Evolutionary conservation across 2,797 vertebrate genomes (phyloP).

Genomic region (Dryobates pubescens): DNA sequence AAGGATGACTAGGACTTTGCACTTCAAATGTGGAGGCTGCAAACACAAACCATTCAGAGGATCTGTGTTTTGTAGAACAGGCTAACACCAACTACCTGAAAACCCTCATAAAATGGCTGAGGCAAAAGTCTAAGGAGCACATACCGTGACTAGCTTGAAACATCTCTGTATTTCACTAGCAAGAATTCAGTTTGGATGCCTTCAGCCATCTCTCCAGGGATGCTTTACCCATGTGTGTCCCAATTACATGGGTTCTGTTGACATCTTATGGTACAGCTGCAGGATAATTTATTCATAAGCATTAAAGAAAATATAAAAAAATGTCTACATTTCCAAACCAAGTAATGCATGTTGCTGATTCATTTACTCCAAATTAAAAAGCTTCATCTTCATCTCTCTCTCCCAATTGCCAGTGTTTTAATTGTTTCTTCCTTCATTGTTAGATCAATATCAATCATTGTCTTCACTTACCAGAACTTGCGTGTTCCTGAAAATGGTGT

Average conservation of each 20-base stretch:
- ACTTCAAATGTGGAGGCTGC: not conserved
- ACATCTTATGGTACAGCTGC: not conserved
- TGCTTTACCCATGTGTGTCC: not conserved
- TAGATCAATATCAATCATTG: slow-evolving; percentile 49
- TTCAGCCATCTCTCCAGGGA: not conserved
- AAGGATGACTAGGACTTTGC: not conserved
- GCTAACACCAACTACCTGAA: not conserved
- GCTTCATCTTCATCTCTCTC: slow-evolving; percentile 4
- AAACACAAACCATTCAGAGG: not conserved
- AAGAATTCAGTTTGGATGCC: not conserved
- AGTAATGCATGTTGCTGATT: not conserved
- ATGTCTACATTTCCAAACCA: not conserved
- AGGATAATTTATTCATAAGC: not conserved
- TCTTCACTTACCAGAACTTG: slow-evolving; percentile 36
- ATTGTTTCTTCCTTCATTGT: slow-evolving; percentile 35
- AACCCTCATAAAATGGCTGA: not conserved
- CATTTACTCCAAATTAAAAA: slow-evolving; percentile 33
- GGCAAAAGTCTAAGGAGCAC: not conserved
- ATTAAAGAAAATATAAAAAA: not conserved
- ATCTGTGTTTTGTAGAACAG: not conserved
- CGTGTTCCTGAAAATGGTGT: slow-evolving; percentile 46
- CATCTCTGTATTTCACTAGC: not conserved
- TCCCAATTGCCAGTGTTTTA: slow-evolving; percentile 29
- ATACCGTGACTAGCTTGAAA: accelerated
- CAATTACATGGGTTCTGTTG: not conserved